Base-by-base conservation (phyloP, 2,888 invertebrate species). In the Caenorhabditis imperialis region DNA sequence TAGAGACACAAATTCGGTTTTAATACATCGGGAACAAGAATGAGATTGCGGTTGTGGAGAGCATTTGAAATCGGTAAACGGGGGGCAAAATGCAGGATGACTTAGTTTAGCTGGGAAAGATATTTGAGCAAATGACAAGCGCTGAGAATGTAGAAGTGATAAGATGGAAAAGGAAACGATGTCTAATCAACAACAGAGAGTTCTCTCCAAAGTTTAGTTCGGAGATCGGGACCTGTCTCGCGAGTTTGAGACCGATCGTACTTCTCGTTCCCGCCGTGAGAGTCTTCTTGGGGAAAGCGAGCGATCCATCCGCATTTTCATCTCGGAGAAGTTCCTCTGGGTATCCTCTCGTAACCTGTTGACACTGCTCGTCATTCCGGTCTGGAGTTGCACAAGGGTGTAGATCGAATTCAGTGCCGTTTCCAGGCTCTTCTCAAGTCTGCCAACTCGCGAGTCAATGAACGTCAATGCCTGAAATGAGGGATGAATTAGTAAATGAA, bases 401-500 rank as follows among this genome's bases (percentile, higher is more conserved):
- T 82, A 82, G 45, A 84, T 81, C 5, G 78, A 81, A 75, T 84
- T 85, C 30, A 88, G 62, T n/a, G 86, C 85, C 72, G 83, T 85
- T 30, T 88, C 88, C 54, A 88, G 54, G 61, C 88, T 87, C 62
- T 85, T 86, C 75, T 88, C 88, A 33, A 88, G 63, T 10, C 84
- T 75, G 4, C 60, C 72, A 42, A 88, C 82, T 33, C 88, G 78
- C 8, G 69, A 30, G 61, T 88, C 88, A 42, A 88, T 60, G 16
- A 27, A 51, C 22, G 33, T 58, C 20, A 67, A 40, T 22, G 67
- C 67, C 51, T 51, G 18, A 33, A 62, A 62, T 12, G 20, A 3
- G n/a, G n/a, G n/a, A 47, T 35, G 35, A 55, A 14, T 18, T 38
- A n/a, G n/a, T n/a, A 22, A 20, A 23, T 12, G 3, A 8, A n/a